phyloP scores from a whole-genome alignment of 2,888 invertebrate genomes.

The Chymomyza amoena region DNA sequence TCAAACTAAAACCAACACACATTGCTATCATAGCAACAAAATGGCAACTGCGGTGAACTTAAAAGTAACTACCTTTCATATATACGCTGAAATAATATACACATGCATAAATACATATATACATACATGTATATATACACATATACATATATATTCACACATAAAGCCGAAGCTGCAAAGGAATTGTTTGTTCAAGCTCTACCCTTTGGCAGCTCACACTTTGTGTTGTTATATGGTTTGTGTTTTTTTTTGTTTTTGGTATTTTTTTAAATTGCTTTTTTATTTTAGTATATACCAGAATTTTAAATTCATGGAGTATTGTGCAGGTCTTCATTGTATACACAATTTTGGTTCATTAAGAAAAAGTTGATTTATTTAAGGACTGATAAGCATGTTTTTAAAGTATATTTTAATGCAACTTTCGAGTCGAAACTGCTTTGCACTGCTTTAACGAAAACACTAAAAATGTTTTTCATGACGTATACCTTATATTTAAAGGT shows the following conservation, averaged over 20 bases:
- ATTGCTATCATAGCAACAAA: background rate
- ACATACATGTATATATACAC: background rate
- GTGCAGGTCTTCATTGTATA: background rate
- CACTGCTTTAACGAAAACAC: too few relatives aligned
- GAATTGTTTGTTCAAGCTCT: background rate
- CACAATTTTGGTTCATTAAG: background rate
- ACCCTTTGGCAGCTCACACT: background rate
- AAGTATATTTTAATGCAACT: background rate
- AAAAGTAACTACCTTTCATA: conserved; percentile 1
- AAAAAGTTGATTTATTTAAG: background rate
- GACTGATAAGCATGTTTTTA: background rate
- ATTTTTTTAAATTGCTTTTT: background rate
- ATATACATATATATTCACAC: background rate
- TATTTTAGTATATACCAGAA: background rate
- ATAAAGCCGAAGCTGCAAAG: background rate
- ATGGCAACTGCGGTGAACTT: background rate
- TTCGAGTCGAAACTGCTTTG: too few relatives aligned
- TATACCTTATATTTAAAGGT: too few relatives aligned
- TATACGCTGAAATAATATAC: background rate
- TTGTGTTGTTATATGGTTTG: background rate
- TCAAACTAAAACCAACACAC: background rate
- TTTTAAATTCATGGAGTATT: background rate
- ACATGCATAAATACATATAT: background rate
- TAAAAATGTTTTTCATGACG: too few relatives aligned
- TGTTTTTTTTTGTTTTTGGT: background rate